Evolutionary conservation across 2,797 vertebrate genomes (phyloP).

Genomic region (Clangula hyemalis): DNA sequence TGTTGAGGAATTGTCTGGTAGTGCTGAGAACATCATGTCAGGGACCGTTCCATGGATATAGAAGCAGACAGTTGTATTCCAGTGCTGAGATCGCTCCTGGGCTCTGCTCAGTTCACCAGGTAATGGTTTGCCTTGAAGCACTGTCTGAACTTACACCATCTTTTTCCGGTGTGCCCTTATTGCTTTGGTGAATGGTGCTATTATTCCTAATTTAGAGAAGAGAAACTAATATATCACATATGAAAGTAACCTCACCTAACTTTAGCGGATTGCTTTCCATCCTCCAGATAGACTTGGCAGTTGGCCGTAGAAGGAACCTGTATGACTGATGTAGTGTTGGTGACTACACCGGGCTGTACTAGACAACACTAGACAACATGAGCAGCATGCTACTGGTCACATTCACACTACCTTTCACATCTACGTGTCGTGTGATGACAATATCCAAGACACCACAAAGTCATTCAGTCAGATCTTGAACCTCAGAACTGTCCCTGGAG

Average conservation of each 20-base stretch:
- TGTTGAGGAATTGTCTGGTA: neutral
- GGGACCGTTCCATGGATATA: neutral
- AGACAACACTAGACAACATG: neutral
- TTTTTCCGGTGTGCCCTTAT: neutral
- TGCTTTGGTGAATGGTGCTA: rapidly evolving
- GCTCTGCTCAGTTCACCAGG: neutral
- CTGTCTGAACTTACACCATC: neutral
- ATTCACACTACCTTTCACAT: neutral
- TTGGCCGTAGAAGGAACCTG: neutral
- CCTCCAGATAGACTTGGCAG: neutral
- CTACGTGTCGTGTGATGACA: rapidly evolving
- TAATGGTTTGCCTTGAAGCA: neutral
- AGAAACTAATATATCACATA: neutral
- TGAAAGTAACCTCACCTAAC: neutral
- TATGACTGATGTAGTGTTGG: neutral
- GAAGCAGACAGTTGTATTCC: neutral
- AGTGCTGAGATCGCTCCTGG: neutral
- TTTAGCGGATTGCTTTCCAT: neutral
- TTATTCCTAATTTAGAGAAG: neutral
- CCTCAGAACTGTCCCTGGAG: neutral
- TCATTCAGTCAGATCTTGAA: neutral
- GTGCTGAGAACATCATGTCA: neutral
- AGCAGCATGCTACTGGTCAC: neutral
- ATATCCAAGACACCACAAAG: neutral
- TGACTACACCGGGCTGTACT: neutral